Conservation (phyloP, 2,888 invertebrate species). For the Ichneumoninae sp. region DNA sequence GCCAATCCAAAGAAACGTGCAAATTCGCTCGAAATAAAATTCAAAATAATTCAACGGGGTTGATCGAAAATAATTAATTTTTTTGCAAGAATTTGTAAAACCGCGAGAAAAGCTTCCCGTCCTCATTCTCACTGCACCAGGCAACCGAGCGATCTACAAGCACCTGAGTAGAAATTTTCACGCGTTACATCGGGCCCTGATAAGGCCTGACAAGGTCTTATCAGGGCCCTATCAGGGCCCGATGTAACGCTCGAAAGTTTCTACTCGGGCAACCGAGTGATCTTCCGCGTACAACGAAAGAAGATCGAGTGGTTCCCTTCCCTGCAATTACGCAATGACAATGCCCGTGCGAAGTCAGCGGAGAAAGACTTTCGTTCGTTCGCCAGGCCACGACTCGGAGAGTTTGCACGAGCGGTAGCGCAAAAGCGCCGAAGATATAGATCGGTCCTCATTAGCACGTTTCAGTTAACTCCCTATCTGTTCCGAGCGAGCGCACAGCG, state of each 20-base stretch:
- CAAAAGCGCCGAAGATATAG: slow-evolving; percentile 57
- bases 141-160: not conserved
- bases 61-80: slow-evolving; percentile 3
- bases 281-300: slow-evolving; percentile 37
- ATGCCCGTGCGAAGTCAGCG: slow-evolving; percentile 27
- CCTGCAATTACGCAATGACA: slow-evolving; percentile 50
- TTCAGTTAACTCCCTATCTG: slow-evolving; percentile 20
- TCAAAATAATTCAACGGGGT: not conserved
- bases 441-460: slow-evolving; percentile 67
- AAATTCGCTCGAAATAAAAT: not conserved
- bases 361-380: slow-evolving; percentile 66
- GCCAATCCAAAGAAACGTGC: not conserved
- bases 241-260: no score
- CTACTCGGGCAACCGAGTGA: not conserved
- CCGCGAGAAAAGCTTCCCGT: slow-evolving; percentile 16
- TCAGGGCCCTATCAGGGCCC: no score
- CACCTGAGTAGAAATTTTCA: no score
- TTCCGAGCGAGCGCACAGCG: slow-evolving; percentile 17
- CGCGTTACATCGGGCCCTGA: no score
- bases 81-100: not conserved
- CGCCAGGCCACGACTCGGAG: not conserved
- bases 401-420: slow-evolving; percentile 9
- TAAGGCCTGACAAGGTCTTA: no score
- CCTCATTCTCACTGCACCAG: not conserved
- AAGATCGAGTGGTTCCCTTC: slow-evolving; percentile 43